phyloP scores from a whole-genome alignment of 35 echinoderm and acorn worm species.

The Heliocidaris erythrogramma region DNA sequence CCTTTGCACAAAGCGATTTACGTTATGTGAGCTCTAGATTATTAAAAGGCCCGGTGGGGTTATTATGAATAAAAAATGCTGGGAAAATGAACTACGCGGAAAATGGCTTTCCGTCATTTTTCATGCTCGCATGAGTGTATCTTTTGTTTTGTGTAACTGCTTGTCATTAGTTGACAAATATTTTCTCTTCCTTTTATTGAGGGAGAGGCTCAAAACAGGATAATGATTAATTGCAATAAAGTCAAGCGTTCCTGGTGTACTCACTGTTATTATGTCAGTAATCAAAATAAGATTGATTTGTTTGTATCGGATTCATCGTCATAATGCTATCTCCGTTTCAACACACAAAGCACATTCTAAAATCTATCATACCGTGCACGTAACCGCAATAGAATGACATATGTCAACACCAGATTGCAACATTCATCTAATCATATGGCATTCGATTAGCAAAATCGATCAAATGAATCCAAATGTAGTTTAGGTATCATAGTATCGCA shows the following conservation, averaged over 20 bases:
- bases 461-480: background rate
- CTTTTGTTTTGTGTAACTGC: background rate
- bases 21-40: background rate
- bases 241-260: background rate
- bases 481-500: too few relatives aligned
- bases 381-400: background rate
- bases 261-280: background rate
- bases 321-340: background rate
- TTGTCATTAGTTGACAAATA: background rate
- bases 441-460: background rate
- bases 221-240: background rate
- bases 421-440: background rate
- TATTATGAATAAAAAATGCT: slow-evolving; percentile 19
- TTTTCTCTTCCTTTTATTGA: background rate
- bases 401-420: background rate
- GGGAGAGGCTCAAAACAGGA: background rate
- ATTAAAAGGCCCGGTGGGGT: background rate
- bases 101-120: background rate
- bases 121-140: background rate
- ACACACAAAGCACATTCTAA: background rate
- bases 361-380: background rate
- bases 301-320: background rate
- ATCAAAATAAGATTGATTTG: background rate
- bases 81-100: background rate
- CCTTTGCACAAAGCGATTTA: background rate